phyloP scores from a whole-genome alignment of 2,888 invertebrate species.

The Sinodicranocentrus sp. region DNA sequence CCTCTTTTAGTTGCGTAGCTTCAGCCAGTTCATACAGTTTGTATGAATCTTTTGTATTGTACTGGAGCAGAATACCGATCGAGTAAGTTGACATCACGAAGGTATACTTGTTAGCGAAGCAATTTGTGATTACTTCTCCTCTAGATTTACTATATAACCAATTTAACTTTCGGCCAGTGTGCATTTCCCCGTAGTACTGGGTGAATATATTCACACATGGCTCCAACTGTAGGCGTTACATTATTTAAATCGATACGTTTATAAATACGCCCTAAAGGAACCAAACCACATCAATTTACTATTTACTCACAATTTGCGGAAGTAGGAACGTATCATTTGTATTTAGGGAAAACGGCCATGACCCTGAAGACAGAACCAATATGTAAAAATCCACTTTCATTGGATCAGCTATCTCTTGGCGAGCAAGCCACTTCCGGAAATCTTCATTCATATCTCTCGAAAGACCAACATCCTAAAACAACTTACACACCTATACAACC shows the following conservation, averaged over 20 bases:
- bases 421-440: slow-evolving; percentile 44
- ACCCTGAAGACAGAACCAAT: slow-evolving; percentile 59
- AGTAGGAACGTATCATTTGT: slow-evolving; percentile 53
- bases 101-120: slow-evolving; percentile 81
- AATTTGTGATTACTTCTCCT: slow-evolving; percentile 52
- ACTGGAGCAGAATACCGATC: slow-evolving; percentile 98
- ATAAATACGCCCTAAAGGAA: neutral
- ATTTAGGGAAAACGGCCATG: slow-evolving; percentile 64
- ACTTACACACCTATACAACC: too few species aligned
- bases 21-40: slow-evolving; percentile 93
- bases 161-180: slow-evolving; percentile 65
- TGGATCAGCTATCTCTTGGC: slow-evolving; percentile 39
- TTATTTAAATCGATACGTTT: neutral
- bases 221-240: slow-evolving; percentile 53
- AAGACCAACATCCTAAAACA: slow-evolving; percentile 51
- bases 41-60: slow-evolving; percentile 93
- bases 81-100: slow-evolving; percentile 98
- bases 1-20: slow-evolving; percentile 91
- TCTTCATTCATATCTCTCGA: slow-evolving; percentile 66
- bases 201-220: slow-evolving; percentile 61
- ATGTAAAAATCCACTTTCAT: slow-evolving; percentile 61
- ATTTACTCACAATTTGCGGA: slow-evolving; percentile 53
- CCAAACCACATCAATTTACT: too few species aligned
- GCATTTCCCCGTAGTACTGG: slow-evolving; percentile 62
- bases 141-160: slow-evolving; percentile 67